Evolutionary conservation across 2,888 invertebrate species (phyloP), one percentile per base, ranked within the genome.

Genomic region (Campaea margaritaria): DNA sequence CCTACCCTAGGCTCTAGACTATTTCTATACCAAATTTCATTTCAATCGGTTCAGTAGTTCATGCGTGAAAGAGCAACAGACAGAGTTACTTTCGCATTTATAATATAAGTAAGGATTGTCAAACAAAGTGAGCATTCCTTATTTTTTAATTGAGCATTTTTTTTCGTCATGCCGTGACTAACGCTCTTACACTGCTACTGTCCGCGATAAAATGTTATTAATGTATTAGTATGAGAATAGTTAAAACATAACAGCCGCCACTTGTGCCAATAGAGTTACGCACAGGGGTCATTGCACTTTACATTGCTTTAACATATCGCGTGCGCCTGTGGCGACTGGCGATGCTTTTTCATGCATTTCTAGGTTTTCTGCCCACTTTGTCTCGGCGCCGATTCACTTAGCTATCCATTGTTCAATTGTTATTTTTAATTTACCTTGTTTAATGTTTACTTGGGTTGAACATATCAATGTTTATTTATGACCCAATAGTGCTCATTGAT

Each of bases 251-350:
- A 61, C 54, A 50, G 43, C 14, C 14, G 58, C 46, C 70, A 72
- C 62, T 72, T 74, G 68, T 72, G 67, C 74, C 67, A 74, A 74
- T 67, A 64, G 44, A 48, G 15, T 59, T 49, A 47, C 27, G 46
- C 39, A 14, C n/a, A 28, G 49, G 39, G 51, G 70, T 62, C 64
- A 65, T 54, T 71, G 69, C 56, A 64, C 73, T 62, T 21, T 5
- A 16, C 31, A 51, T 42, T 9, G 48, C 34, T 44, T 14, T 45
- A 12, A n/a, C 10, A 34, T 21, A 5, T 39, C 28, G 21, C 49
- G 48, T 55, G 44, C 38, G 36, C 27, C 28, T 27, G 12, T 11
- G n/a, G n/a, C n/a, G n/a, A n/a, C n/a, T n/a, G 41, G 42, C 31
- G 31, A 38, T 16, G 15, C 14, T 36, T 36, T 51, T 42, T 41